Evolutionary conservation across 1,140 invertebrate genomes (phyloP), one percentile per base, ranked within the genome.

Genomic region (Cotesia glomerata): DNA sequence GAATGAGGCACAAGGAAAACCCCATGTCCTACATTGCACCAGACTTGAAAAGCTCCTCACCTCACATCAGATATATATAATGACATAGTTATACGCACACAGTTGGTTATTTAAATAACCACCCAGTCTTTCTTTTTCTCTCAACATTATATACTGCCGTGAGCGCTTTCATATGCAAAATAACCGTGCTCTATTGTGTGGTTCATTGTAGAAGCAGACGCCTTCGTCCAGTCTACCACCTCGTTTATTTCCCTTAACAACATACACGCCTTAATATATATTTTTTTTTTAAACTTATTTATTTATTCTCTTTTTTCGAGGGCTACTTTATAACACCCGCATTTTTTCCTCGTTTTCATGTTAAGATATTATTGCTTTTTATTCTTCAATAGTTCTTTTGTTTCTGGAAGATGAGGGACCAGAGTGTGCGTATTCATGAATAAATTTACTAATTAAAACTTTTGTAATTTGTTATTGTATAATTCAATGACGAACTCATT

Each of bases 361-460:
- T 11, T 45, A 45, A 45, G 26, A 16, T 26, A 18, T 58, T 9
- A 58, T 5, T 58, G 9, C 4, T 49, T 45, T 18, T 64, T 8
- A 16, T 49, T 8, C 7, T 49, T 49, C 8, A 49, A 67, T 73
- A 74, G 45, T n/a, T 14, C n/a, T 16, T 62, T 36, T 35, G 8
- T 4, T 26, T 18, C 9, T 59, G 1, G 1, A 36, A 32, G 7
- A 14, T 3, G 2, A 39, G 1, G 13, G 9, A 13, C 7, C 62
- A 16, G 7, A 34, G 34, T 34, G 7, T 32, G 26, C n/a, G n/a
- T 49, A 81, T 80, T 81, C 81, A 82, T 80, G 78, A 77, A 83
- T 82, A 82, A 84, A 80, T 77, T 81, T 75, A 76, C 80, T 82
- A 84, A 85, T 85, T 84, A 85, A 83, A 84, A 84, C 77, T 84